Conservation (phyloP, 2,797 vertebrate genomes). For the Galagoides demidoff region DNA sequence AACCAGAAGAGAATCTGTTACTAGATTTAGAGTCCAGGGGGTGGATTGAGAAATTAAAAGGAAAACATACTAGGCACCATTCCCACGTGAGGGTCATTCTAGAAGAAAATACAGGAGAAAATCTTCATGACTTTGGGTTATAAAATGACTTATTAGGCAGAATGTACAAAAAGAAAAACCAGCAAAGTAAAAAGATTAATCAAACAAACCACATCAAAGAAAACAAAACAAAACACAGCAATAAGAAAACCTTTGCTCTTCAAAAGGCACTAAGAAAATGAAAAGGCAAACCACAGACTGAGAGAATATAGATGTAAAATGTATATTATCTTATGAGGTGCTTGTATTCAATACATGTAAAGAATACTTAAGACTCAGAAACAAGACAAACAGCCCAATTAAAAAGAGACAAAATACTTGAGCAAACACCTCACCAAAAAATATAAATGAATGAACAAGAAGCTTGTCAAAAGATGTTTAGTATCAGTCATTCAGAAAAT, state of each 20-base stretch:
- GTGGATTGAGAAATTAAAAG: slow-evolving; percentile 31
- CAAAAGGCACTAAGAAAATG: slow-evolving; percentile 44
- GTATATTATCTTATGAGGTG: neutral
- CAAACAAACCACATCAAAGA: neutral
- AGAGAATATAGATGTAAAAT: neutral
- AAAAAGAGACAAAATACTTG: slow-evolving; percentile 16
- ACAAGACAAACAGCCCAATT: neutral
- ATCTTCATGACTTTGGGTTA: neutral
- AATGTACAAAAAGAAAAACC: slow-evolving; percentile 1
- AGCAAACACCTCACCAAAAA: neutral
- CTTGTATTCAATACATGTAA: neutral
- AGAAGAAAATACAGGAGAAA: slow-evolving; percentile 34
- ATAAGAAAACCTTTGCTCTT: neutral
- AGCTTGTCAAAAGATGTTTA: neutral
- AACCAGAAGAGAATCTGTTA: neutral
- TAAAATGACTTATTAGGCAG: slow-evolving; percentile 24
- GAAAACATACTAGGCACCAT: neutral
- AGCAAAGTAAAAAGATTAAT: neutral
- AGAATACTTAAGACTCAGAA: neutral
- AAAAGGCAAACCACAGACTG: neutral
- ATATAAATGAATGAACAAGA: slow-evolving; percentile 6
- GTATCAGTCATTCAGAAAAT: neutral
- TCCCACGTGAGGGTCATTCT: neutral
- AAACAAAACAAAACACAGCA: neutral
- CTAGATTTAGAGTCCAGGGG: slow-evolving; percentile 29